These are phyloP conservation scores for Trissonchulus latispiculum DNA, from an alignment of 2,888 invertebrate genomes.

Conservation along the genomic window DNA sequence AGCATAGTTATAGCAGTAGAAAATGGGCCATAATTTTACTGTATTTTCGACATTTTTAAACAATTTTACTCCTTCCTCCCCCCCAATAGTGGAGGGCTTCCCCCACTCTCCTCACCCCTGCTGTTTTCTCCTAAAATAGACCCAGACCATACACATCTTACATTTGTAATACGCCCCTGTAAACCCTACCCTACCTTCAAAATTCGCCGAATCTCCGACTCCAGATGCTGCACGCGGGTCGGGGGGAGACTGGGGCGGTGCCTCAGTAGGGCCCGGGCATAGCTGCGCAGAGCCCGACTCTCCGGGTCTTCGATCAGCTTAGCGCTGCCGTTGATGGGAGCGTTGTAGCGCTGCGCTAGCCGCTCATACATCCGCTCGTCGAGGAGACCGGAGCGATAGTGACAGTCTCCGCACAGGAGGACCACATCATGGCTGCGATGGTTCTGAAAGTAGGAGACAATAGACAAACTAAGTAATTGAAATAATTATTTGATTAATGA, in stretches of 20 bases:
- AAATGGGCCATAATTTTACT: too few relatives aligned
- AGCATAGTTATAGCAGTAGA: too few relatives aligned
- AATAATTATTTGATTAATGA: too few relatives aligned
- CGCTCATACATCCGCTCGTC: background rate
- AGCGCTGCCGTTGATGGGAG: background rate
- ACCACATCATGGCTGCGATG: conserved; percentile 71
- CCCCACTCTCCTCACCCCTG: too few relatives aligned
- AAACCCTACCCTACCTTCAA: too few relatives aligned
- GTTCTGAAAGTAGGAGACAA: conserved; percentile 45
- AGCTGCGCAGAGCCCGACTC: background rate
- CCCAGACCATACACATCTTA: too few relatives aligned
- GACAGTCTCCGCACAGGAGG: conserved; percentile 61
- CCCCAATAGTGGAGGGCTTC: too few relatives aligned
- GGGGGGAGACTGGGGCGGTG: background rate
- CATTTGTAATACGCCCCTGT: too few relatives aligned
- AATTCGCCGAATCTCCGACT: background rate
- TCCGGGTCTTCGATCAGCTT: background rate
- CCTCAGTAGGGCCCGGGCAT: background rate
- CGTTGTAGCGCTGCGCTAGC: background rate
- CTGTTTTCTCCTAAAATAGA: too few relatives aligned
- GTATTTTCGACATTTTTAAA: too few relatives aligned
- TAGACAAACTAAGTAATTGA: too few relatives aligned
- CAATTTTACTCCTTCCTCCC: too few relatives aligned
- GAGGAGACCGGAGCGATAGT: conserved; percentile 41
- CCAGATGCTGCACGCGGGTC: background rate